Evolutionary conservation across 2,888 invertebrate genomes (phyloP).

Genomic region (Geotrupes spiniger): DNA sequence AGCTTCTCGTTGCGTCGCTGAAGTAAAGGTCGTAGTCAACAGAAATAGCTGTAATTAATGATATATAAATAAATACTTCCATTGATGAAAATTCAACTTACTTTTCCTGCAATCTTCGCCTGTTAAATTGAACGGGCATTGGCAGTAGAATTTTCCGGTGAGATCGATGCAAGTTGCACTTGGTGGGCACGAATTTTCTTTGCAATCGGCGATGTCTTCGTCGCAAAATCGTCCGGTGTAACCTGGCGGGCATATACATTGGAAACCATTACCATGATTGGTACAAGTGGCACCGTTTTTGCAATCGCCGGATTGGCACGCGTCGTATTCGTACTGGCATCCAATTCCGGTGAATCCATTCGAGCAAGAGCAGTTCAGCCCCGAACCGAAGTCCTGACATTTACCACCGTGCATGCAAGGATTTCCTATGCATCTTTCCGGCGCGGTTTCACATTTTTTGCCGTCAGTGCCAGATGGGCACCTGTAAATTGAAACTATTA

Average conservation of each 20-base stretch:
- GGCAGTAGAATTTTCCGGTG: conserved; percentile 88
- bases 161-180: conserved; percentile 90
- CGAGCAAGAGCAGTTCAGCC: conserved; percentile 90
- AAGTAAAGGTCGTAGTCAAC: conserved; percentile 98
- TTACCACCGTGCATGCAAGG: conserved; percentile 96
- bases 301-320: conserved; percentile 86
- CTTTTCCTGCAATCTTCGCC: conserved; percentile 96
- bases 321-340: conserved; percentile 91
- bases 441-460: conserved; percentile 94
- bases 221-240: conserved; percentile 78
- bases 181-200: conserved; percentile 91
- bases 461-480: conserved; percentile 95
- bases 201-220: conserved; percentile 87
- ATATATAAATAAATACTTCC: too few species aligned
- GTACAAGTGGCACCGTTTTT: conserved; percentile 91
- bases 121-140: conserved; percentile 94
- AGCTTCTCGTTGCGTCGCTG: conserved; percentile 84
- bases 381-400: conserved; percentile 94
- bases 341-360: conserved; percentile 77
- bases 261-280: conserved; percentile 81
- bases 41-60: conserved; percentile 71
- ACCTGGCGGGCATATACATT: conserved; percentile 83
- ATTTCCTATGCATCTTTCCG: conserved; percentile 89
- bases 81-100: conserved; percentile 54
- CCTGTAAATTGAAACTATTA: conserved; percentile 45